These are phyloP conservation scores for Actenoides lindsayi DNA, from an alignment of 2,113 vertebrate genomes.

Conservation along the genomic window DNA sequence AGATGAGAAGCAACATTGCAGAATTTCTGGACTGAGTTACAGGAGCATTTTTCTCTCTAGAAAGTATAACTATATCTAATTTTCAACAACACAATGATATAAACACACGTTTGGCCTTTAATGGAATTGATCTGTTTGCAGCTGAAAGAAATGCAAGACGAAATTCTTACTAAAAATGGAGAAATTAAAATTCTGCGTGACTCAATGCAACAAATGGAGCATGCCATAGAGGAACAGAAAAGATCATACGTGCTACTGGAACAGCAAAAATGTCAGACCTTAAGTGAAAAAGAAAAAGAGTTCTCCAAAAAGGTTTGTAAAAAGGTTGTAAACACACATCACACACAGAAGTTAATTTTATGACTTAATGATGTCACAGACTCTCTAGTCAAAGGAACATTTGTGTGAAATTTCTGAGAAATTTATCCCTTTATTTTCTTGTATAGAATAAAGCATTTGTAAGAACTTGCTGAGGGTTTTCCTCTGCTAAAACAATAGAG, in stretches of 20 bases:
- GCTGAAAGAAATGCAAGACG: slow-evolving; percentile 89
- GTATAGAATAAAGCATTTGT: neutral
- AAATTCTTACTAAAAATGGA: slow-evolving; percentile 89
- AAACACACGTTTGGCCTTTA: neutral
- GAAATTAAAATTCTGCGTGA: slow-evolving; percentile 94
- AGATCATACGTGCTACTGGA: slow-evolving; percentile 79
- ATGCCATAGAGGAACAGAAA: slow-evolving; percentile 84
- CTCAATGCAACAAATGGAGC: slow-evolving; percentile 84
- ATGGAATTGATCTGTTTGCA: slow-evolving; percentile 67
- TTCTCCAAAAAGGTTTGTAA: slow-evolving; percentile 87
- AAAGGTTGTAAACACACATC: neutral
- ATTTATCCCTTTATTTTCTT: neutral
- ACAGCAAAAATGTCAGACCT: slow-evolving; percentile 77
- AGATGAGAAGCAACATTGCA: neutral
- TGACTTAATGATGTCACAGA: neutral
- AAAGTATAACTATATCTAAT: neutral
- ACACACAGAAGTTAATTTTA: neutral
- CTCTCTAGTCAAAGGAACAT: neutral
- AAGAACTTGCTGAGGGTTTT: neutral
- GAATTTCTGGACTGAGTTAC: neutral
- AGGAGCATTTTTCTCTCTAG: neutral
- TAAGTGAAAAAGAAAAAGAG: slow-evolving; percentile 88
- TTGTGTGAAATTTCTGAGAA: neutral
- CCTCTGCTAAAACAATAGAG: neutral
- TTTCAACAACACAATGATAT: neutral